A percentile compares a stretch with the other conserved stretches of the same genome.
phyloP scores from a whole-genome alignment of 64 coral and sea anemone species.

The Stylophora pistillata region DNA sequence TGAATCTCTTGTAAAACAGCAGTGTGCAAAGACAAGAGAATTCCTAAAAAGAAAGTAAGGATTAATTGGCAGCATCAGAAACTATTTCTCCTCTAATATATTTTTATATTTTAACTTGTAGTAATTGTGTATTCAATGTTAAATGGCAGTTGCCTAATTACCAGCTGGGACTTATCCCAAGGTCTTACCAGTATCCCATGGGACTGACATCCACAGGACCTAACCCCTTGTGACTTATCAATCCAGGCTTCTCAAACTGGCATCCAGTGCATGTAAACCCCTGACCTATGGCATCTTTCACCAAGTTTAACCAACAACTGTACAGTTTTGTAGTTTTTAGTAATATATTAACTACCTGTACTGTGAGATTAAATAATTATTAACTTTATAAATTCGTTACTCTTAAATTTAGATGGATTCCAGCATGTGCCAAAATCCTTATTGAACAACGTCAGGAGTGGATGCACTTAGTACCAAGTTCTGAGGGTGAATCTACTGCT shows the following conservation, averaged over 20 bases:
- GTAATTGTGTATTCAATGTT: not conserved
- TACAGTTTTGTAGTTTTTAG: too few relatives aligned
- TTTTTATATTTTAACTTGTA: not conserved
- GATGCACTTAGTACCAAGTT: constrained; percentile 85
- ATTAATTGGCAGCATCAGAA: not conserved
- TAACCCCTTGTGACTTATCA: too few relatives aligned
- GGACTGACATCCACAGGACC: too few relatives aligned
- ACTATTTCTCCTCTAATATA: not conserved
- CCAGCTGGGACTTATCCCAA: too few relatives aligned
- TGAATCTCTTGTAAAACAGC: constrained; percentile 83
- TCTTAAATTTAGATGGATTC: constrained; percentile 73
- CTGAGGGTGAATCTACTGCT: constrained; percentile 75
- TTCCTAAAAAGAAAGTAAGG: constrained; percentile 95
- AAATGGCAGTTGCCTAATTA: too few relatives aligned
- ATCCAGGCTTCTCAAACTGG: too few relatives aligned
- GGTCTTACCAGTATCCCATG: too few relatives aligned
- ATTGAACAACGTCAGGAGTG: constrained; percentile 72
- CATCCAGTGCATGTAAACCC: too few relatives aligned
- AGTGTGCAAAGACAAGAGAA: constrained; percentile 94
- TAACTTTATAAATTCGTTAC: not conserved
- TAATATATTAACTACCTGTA: not conserved
- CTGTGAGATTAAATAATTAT: not conserved
- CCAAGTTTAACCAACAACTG: too few relatives aligned
- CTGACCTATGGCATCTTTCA: too few relatives aligned
- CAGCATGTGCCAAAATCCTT: constrained; percentile 90